phyloP scores from a whole-genome alignment of 2,888 invertebrate species.

The Ochropleura leucogaster region DNA sequence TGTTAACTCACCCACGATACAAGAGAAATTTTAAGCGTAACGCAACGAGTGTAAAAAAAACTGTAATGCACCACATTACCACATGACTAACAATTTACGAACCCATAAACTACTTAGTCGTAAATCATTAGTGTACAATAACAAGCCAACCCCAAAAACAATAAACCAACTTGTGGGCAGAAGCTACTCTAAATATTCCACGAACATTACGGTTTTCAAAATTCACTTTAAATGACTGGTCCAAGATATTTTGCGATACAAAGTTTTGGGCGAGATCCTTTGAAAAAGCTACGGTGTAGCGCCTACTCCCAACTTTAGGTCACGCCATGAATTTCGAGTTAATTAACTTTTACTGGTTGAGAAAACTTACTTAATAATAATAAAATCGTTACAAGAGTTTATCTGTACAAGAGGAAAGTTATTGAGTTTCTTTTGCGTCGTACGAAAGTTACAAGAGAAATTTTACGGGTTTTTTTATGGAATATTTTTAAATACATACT shows the following conservation, averaged over 20 bases:
- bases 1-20: no score
- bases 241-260: constrained; percentile 73
- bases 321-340: constrained; percentile 79
- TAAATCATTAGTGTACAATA: constrained; percentile 1
- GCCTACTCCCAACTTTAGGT: constrained; percentile 77
- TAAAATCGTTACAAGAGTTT: constrained; percentile 63
- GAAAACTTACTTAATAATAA: constrained; percentile 74
- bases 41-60: neutral
- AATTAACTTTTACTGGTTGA: constrained; percentile 72
- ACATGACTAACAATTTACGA: neutral
- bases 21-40: no score
- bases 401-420: constrained; percentile 45
- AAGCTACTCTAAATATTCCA: constrained; percentile 34
- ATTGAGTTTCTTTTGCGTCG: constrained; percentile 33
- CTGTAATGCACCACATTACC: neutral
- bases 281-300: constrained; percentile 77
- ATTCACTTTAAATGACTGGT: constrained; percentile 81
- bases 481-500: neutral
- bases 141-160: constrained; percentile 19
- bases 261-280: constrained; percentile 76
- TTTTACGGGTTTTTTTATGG: neutral
- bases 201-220: constrained; percentile 68
- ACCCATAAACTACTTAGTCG: constrained; percentile 2
- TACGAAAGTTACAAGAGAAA: constrained; percentile 22
- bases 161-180: constrained; percentile 22